Evolutionary conservation across 2,797 vertebrate species (phyloP).

Genomic region (Vespertilio murinus): DNA sequence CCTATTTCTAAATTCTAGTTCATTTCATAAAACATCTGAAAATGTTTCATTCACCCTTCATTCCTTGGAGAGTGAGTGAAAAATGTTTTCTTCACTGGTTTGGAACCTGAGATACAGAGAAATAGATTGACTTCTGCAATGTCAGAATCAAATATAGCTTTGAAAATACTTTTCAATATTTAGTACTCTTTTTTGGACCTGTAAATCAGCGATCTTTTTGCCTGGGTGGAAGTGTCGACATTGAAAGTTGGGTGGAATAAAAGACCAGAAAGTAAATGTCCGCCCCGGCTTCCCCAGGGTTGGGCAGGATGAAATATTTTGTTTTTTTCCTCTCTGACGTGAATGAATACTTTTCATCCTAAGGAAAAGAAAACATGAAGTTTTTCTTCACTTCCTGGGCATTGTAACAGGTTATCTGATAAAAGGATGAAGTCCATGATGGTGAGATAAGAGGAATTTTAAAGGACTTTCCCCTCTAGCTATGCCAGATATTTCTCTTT

Average conservation of each 20-base stretch:
- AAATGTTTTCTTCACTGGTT: neutral
- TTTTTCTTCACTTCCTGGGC: slow-evolving; percentile 5
- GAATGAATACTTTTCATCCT: slow-evolving; percentile 10
- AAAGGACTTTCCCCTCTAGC: neutral
- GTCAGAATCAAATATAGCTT: slow-evolving; percentile 15
- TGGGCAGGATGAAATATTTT: neutral
- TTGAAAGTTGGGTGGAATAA: neutral
- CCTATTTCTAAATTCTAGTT: slow-evolving; percentile 13
- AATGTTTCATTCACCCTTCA: neutral
- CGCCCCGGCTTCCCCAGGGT: neutral
- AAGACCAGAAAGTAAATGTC: neutral
- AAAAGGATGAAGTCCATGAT: neutral
- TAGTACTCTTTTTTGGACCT: neutral
- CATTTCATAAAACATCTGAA: neutral
- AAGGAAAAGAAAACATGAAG: neutral
- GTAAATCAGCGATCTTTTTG: neutral
- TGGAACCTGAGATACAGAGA: neutral
- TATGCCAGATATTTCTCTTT: neutral
- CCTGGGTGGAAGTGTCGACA: neutral
- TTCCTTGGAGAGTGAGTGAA: neutral
- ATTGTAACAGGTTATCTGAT: neutral
- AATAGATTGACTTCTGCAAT: slow-evolving; percentile 16
- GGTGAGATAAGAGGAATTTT: neutral
- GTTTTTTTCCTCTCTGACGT: slow-evolving; percentile 23
- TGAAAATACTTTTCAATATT: slow-evolving; percentile 24